Conservation (phyloP, 2,888 invertebrate species). For the Melieria picta region DNA sequence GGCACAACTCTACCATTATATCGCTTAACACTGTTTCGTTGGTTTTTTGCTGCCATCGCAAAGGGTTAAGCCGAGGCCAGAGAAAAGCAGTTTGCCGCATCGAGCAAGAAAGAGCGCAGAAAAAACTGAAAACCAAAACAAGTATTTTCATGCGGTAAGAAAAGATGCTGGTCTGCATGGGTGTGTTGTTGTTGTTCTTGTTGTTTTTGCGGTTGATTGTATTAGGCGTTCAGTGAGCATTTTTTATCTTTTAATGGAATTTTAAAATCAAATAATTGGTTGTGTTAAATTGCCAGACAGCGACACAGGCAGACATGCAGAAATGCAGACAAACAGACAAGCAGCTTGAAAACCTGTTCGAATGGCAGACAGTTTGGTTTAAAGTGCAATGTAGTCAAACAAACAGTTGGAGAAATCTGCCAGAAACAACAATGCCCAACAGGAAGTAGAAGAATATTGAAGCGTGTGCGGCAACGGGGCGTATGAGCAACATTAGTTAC, state of each 20-base stretch:
- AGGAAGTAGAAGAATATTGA: too few relatives aligned
- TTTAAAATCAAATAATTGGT: slow-evolving; percentile 58
- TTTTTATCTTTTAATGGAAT: slow-evolving; percentile 58
- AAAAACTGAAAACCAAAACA: slow-evolving; percentile 17
- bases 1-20: too few relatives aligned
- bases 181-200: neutral
- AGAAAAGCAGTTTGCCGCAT: slow-evolving; percentile 33
- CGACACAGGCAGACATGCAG: slow-evolving; percentile 9
- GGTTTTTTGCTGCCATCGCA: slow-evolving; percentile 30
- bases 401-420: too few relatives aligned
- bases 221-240: neutral
- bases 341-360: neutral
- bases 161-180: neutral
- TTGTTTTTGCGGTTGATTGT: too few relatives aligned
- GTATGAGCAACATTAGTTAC: too few relatives aligned
- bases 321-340: slow-evolving; percentile 1
- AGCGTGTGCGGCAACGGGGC: too few relatives aligned
- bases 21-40: too few relatives aligned
- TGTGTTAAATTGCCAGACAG: slow-evolving; percentile 37
- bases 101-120: slow-evolving; percentile 9
- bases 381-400: too few relatives aligned
- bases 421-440: too few relatives aligned
- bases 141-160: slow-evolving; percentile 19
- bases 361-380: neutral
- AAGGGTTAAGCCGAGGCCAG: slow-evolving; percentile 24